These are phyloP conservation scores for Percina caprodes DNA, from an alignment of 2,113 vertebrate genomes.

Conservation along the genomic window DNA sequence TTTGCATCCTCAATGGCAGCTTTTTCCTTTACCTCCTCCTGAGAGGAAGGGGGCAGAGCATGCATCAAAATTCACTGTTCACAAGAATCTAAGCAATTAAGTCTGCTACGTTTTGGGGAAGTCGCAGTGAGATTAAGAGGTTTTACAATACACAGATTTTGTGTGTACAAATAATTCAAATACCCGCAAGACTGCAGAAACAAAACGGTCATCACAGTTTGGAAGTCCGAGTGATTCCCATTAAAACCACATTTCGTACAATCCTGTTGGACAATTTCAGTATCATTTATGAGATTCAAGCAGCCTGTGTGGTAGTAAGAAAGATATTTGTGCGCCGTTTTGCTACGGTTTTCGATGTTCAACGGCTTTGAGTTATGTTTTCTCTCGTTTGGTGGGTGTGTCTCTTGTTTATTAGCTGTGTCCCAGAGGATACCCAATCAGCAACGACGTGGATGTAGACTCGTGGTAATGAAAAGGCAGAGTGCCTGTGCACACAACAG, in stretches of 20 bases:
- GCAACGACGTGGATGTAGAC: no score
- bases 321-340: no score
- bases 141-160: conserved; percentile 10
- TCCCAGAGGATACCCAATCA: no score
- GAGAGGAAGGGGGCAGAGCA: conserved; percentile 29
- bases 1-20: conserved; percentile 90
- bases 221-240: neutral
- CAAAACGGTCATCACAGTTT: neutral
- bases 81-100: neutral
- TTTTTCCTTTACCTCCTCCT: conserved; percentile 93
- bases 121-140: neutral
- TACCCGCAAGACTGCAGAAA: neutral
- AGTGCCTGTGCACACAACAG: no score
- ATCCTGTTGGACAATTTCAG: neutral
- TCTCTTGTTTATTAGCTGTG: no score
- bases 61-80: conserved; percentile 10
- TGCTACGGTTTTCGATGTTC: no score
- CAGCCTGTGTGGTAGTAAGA: neutral
- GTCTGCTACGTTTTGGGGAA: neutral
- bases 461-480: no score
- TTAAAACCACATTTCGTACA: neutral
- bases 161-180: neutral
- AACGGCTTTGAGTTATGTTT: no score
- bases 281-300: neutral
- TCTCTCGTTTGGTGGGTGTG: no score